phyloP scores from a whole-genome alignment of 30 jellyfish, hydroid and myxozoan species.

The Aurelia sp. region DNA sequence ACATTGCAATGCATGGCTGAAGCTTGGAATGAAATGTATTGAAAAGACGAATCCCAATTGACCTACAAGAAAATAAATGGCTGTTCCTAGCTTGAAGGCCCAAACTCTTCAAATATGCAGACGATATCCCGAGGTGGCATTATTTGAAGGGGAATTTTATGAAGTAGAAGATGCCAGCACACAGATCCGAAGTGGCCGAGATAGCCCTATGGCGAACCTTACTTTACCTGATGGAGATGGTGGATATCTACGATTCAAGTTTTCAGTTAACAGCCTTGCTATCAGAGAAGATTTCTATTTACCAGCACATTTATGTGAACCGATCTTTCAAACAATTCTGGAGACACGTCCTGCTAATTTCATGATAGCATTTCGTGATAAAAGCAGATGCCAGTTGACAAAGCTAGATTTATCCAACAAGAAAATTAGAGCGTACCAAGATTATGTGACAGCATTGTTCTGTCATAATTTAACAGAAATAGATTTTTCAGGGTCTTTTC shows the following conservation, averaged over 20 bases:
- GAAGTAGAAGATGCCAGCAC: no score
- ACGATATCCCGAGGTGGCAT: constrained; percentile 16
- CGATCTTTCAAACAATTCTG: constrained; percentile 43
- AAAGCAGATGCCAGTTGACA: constrained; percentile 52
- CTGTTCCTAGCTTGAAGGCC: neutral
- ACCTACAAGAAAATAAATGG: constrained; percentile 6
- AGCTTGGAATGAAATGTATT: no score
- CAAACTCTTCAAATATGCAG: constrained; percentile 39
- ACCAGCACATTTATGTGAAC: constrained; percentile 73
- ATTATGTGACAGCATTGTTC: constrained; percentile 38
- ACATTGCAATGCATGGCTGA: neutral
- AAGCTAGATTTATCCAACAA: constrained; percentile 50
- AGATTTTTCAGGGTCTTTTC: constrained; percentile 31
- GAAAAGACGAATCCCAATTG: no score
- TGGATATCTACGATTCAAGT: no score
- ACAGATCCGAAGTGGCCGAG: no score
- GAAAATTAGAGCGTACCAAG: constrained; percentile 32
- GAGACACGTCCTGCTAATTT: constrained; percentile 33
- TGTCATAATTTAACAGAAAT: constrained; percentile 55
- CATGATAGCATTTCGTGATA: constrained; percentile 49
- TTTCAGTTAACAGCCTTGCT: neutral
- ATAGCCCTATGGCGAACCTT: no score
- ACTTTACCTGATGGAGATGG: no score
- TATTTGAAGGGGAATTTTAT: neutral
- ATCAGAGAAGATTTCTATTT: constrained; percentile 52